phyloP scores from a whole-genome alignment of 2,797 vertebrate species.

The Protonibea diacanthus region DNA sequence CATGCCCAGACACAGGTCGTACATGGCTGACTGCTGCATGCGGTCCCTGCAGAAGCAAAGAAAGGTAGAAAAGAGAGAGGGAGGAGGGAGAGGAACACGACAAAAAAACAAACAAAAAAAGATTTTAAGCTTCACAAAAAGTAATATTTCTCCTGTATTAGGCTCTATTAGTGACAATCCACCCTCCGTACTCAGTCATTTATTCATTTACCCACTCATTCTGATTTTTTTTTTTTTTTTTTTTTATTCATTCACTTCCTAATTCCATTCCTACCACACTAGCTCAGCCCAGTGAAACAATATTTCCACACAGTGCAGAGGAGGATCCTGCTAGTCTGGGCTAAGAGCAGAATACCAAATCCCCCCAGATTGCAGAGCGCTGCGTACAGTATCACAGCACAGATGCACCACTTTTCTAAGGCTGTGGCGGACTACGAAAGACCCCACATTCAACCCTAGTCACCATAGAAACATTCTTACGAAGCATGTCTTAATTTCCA shows the following conservation, averaged over 20 bases:
- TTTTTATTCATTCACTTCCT: conserved; percentile 21
- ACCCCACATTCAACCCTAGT: conserved; percentile 31
- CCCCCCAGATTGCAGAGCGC: conserved; percentile 75
- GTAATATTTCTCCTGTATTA: neutral
- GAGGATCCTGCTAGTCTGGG: conserved; percentile 68
- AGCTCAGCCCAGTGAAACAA: conserved; percentile 58
- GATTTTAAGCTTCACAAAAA: conserved; percentile 5
- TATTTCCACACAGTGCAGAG: conserved; percentile 69
- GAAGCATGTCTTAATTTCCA: neutral
- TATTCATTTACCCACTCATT: conserved; percentile 11
- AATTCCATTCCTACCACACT: conserved; percentile 28
- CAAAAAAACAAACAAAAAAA: neutral
- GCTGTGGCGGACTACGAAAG: conserved; percentile 36
- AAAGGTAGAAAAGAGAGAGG: conserved; percentile 24
- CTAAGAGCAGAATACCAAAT: conserved; percentile 79
- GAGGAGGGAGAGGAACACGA: neutral
- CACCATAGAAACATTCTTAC: conserved; percentile 44
- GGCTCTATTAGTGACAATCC: neutral
- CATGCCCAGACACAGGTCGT: conserved; percentile 98
- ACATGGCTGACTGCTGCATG: conserved; percentile 99
- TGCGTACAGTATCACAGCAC: conserved; percentile 66
- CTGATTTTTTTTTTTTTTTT: neutral
- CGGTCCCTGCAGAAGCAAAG: conserved; percentile 87
- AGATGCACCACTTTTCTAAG: conserved; percentile 69
- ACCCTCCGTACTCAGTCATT: neutral